Evolutionary conservation across 30 jellyfish, hydroid and myxozoan genomes (phyloP).

Genomic region (Turritopsis rubra): DNA sequence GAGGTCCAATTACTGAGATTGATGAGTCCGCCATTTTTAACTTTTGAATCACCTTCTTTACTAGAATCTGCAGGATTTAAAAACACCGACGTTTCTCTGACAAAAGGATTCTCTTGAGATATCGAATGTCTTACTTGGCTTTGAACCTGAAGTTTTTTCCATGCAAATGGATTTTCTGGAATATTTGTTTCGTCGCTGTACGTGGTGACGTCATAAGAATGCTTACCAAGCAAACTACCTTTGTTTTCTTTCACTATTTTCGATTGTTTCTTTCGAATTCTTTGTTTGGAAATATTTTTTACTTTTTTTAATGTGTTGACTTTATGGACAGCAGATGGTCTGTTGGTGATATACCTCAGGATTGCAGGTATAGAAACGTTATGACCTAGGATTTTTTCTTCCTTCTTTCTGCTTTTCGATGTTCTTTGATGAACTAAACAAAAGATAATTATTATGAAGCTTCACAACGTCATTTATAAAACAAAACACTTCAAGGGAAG

Average conservation of each 20-base stretch:
- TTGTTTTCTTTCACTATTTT: neutral
- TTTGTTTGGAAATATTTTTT: neutral
- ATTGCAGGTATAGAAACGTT: neutral
- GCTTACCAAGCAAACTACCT: neutral
- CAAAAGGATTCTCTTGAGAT: neutral
- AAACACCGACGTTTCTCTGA: neutral
- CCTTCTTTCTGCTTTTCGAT: neutral
- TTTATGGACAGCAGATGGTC: neutral
- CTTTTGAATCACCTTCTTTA: neutral
- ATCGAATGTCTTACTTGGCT: neutral
- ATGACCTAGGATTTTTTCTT: neutral
- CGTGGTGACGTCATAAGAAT: neutral
- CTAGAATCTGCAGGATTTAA: neutral
- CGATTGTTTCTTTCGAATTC: neutral
- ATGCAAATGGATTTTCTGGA: neutral
- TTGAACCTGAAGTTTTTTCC: neutral
- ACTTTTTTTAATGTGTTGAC: neutral
- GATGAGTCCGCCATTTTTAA: neutral
- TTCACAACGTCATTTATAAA: too few relatives aligned
- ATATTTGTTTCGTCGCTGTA: neutral
- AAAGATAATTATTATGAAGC: too few relatives aligned
- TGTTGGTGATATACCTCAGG: neutral
- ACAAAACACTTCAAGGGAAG: too few relatives aligned
- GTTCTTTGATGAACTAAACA: neutral
- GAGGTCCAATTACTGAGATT: neutral